Evolutionary conservation across 2,113 vertebrate species (phyloP).

Genomic region (Emberiza fucata): DNA sequence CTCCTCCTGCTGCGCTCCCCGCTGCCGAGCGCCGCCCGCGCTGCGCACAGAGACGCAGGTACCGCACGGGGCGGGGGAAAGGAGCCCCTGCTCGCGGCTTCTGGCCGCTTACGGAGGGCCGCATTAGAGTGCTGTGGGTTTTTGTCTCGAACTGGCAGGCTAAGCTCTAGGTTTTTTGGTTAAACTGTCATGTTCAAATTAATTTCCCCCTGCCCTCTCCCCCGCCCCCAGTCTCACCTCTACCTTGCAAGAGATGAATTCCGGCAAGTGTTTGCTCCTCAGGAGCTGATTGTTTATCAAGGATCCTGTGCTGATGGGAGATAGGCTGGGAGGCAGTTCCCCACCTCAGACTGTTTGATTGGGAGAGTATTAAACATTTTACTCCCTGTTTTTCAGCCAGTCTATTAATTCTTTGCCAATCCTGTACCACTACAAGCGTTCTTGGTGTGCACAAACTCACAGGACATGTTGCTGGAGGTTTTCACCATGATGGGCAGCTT

Average conservation of each 20-base stretch:
- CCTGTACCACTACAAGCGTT: background rate
- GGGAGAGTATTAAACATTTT: background rate
- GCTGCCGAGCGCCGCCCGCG: background rate
- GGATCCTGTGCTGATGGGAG: background rate
- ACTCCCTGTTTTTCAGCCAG: background rate
- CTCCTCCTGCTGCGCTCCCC: background rate
- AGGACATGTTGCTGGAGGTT: background rate
- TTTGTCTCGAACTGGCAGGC: background rate
- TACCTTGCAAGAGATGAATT: background rate
- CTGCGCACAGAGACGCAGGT: background rate
- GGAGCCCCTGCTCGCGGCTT: fast-evolving
- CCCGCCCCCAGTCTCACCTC: fast-evolving
- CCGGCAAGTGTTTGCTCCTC: background rate
- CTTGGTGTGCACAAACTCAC: background rate
- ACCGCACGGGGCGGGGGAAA: fast-evolving
- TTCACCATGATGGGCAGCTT: background rate
- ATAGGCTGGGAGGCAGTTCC: background rate
- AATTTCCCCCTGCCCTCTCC: fast-evolving
- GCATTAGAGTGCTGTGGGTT: background rate
- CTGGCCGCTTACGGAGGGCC: fast-evolving
- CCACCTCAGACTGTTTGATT: background rate
- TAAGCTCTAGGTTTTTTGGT: background rate
- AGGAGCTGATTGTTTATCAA: background rate
- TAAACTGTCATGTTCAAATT: background rate
- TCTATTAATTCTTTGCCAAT: background rate